Base-by-base conservation (phyloP, 2,888 invertebrate species). In the Ormyrus labotus region DNA sequence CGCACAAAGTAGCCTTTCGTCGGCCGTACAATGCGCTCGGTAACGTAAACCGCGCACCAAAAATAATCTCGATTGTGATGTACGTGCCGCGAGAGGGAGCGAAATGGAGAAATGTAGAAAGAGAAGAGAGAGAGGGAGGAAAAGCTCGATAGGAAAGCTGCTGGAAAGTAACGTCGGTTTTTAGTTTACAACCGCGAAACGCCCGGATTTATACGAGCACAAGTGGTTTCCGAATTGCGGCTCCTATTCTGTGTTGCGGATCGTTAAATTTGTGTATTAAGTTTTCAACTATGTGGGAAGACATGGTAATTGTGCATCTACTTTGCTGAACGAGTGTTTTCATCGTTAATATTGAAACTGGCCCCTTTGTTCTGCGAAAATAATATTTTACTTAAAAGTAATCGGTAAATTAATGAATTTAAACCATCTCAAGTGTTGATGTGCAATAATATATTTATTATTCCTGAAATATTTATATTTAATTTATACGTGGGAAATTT, bases 51-150 rank as follows among this genome's bases (percentile, higher is more conserved):
- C 70, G 53, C 51, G 67, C 63, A 74, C 84, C 83, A 84, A 83
- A 84, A 84, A 84, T 85, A 85, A 81, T 79, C 69, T 55, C 57
- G 79, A 83, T 84, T 83, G 75, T 83, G 68, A 84, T 84, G 77
- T 9, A 58, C 55, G 50, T 11, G 34, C 9, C 47, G 10, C 68
- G 63, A 76, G 78, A 68, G 73, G 80, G 71, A 69, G 82, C 65
- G 70, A 70, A 69, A 80, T 75, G 76, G 80, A 78, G 78, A 61
- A 74, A 73, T 61, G 60, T 13, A 53, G 34, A 64, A 11, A 57
- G 53, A 45, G 70, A 45, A 48, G 65, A 78, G 65, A 78, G 65
- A 70, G 57, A 79, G 75, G 68, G 82, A 48, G 34, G 45, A 69
- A 70, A 70, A 78, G 64, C 71, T 50, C 71, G 47, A 76, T 76